Evolutionary conservation across 2,797 vertebrate species (phyloP).

Genomic region (Melanotaenia boesemani): DNA sequence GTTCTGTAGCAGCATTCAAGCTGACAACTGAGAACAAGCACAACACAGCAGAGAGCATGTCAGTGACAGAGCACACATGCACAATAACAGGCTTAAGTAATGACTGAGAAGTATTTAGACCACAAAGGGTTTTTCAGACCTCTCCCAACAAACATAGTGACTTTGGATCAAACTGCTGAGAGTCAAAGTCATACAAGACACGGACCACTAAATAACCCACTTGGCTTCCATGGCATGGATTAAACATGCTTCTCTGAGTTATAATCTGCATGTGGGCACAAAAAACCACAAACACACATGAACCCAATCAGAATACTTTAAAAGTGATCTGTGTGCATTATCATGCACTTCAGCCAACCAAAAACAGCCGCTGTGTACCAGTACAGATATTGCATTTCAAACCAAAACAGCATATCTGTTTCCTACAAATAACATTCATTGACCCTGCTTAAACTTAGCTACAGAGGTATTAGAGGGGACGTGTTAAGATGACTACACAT

Average conservation of each 20-base stretch:
- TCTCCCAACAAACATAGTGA: conserved; percentile 41
- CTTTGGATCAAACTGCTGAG: conserved; percentile 27
- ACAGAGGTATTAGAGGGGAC: background rate
- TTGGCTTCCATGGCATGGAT: background rate
- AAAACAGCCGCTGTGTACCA: background rate
- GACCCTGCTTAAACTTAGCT: background rate
- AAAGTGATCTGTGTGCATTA: background rate
- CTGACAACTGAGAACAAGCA: conserved; percentile 44
- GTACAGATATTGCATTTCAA: background rate
- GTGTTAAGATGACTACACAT: too few relatives aligned
- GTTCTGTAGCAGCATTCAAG: conserved; percentile 28
- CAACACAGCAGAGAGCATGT: conserved; percentile 43
- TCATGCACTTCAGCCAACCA: too few relatives aligned
- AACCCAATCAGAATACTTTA: background rate
- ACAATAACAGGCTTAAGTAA: conserved; percentile 64
- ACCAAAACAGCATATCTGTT: background rate
- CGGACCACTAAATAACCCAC: background rate
- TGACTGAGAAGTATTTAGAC: conserved; percentile 45
- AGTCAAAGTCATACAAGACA: conserved; percentile 29
- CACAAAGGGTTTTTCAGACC: conserved; percentile 38
- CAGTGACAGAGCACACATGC: conserved; percentile 48
- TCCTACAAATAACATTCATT: background rate
- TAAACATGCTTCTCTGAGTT: background rate
- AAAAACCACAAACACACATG: background rate
- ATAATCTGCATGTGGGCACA: background rate